A percentile compares a stretch with the other conserved stretches of the same genome.
phyloP scores from a whole-genome alignment of 2,113 vertebrate species.

The Barbus barbus region DNA sequence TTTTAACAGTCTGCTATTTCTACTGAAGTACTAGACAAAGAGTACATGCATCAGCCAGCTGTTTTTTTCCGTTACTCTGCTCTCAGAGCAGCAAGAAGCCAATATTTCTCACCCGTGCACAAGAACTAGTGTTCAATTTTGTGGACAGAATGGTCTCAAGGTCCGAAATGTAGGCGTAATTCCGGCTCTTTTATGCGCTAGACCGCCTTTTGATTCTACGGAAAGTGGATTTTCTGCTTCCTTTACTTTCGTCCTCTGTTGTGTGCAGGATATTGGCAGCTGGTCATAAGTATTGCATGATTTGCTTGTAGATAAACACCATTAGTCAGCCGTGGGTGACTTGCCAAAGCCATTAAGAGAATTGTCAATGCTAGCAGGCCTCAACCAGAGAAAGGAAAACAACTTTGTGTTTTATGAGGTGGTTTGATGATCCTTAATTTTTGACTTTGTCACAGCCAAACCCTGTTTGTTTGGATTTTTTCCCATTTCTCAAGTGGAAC shows the following conservation, averaged over 20 bases:
- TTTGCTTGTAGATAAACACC: slow-evolving; percentile 70
- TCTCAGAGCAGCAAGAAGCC: slow-evolving; percentile 58
- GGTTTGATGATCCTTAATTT: slow-evolving; percentile 67
- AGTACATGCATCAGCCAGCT: slow-evolving; percentile 54
- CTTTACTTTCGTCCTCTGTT: background rate
- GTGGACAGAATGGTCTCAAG: slow-evolving; percentile 45
- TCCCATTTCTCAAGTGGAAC: background rate
- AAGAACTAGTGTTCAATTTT: slow-evolving; percentile 57
- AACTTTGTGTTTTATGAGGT: slow-evolving; percentile 67
- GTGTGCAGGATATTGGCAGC: slow-evolving; percentile 54
- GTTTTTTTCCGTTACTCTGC: slow-evolving; percentile 58
- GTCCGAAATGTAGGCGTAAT: background rate
- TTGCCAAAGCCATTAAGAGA: slow-evolving; percentile 63
- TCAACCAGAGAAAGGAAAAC: slow-evolving; percentile 64
- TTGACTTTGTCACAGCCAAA: slow-evolving; percentile 54
- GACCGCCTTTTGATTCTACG: slow-evolving; percentile 60
- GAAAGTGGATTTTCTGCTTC: slow-evolving; percentile 46
- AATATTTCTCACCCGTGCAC: slow-evolving; percentile 58
- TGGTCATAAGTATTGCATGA: slow-evolving; percentile 53
- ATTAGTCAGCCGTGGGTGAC: slow-evolving; percentile 65
- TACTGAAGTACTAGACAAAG: slow-evolving; percentile 57
- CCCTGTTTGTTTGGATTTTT: slow-evolving; percentile 51
- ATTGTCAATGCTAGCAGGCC: slow-evolving; percentile 62
- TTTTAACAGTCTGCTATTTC: slow-evolving; percentile 55
- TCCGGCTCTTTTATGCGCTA: slow-evolving; percentile 58